Percentiles rank a stretch among this genome's conserved stretches.
Conservation (phyloP, 2,888 invertebrate genomes). For the Nephrotoma guestfalica region DNA sequence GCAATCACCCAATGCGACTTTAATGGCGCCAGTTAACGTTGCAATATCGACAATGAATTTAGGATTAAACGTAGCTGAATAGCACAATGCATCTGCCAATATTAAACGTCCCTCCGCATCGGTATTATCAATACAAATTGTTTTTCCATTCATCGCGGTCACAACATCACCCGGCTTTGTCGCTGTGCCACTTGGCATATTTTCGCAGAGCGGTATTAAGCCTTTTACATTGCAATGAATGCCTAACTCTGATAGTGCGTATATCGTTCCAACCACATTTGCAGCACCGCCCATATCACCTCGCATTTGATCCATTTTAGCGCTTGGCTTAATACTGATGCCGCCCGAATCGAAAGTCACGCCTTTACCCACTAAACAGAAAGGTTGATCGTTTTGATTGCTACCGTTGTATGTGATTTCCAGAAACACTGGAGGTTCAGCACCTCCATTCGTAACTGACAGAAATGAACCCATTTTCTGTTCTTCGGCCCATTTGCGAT, state of each 20-base stretch:
- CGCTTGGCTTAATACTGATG: constrained; percentile 45
- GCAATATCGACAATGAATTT: constrained; percentile 61
- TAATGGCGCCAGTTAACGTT: constrained; percentile 58
- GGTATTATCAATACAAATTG: constrained; percentile 49
- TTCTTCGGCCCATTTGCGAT: constrained; percentile 56
- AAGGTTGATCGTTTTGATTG: constrained; percentile 30
- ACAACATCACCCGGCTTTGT: constrained; percentile 69
- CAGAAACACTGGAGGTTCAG: constrained; percentile 57
- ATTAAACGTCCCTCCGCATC: constrained; percentile 65
- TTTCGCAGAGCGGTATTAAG: constrained; percentile 63
- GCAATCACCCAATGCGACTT: constrained; percentile 45
- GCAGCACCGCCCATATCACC: constrained; percentile 82
- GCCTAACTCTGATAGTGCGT: constrained; percentile 52
- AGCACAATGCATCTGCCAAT: constrained; percentile 62
- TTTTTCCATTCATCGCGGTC: constrained; percentile 57
- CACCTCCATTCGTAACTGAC: constrained; percentile 54
- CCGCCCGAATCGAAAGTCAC: constrained; percentile 58
- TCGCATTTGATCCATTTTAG: constrained; percentile 55
- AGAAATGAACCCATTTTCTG: constrained; percentile 63
- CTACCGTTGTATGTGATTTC: constrained; percentile 54
- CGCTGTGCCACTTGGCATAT: constrained; percentile 64
- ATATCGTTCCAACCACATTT: constrained; percentile 52
- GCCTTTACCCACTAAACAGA: constrained; percentile 56
- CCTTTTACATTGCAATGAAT: constrained; percentile 57
- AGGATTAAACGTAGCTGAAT: constrained; percentile 50